phyloP scores from a whole-genome alignment of 2,797 vertebrate genomes.

The Anableps anableps region DNA sequence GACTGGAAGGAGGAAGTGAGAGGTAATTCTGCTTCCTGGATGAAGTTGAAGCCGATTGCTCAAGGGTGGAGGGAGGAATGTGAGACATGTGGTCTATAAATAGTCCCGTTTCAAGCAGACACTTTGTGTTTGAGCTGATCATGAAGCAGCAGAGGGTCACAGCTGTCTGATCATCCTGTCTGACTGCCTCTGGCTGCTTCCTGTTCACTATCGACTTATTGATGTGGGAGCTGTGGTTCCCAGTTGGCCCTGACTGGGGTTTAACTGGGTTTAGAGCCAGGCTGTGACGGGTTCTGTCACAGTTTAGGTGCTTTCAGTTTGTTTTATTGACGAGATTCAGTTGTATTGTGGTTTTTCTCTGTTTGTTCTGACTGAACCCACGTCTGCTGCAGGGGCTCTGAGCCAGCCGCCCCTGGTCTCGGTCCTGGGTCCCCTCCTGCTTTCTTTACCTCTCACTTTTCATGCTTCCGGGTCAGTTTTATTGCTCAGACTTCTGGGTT shows the following conservation, averaged over 20 bases:
- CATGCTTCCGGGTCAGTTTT: not conserved
- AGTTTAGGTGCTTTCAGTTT: not conserved
- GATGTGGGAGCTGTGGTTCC: constrained; percentile 14
- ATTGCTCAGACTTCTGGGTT: not conserved
- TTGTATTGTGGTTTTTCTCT: not conserved
- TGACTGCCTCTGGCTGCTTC: constrained; percentile 9
- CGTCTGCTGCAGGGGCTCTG: not conserved
- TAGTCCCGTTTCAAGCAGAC: not conserved
- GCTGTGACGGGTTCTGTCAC: not conserved
- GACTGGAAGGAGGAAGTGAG: not conserved
- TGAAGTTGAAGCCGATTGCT: not conserved
- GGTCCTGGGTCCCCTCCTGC: not conserved
- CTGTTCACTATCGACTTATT: constrained; percentile 30
- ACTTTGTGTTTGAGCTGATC: not conserved
- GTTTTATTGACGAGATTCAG: not conserved
- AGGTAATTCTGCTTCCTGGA: not conserved
- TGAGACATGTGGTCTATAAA: not conserved
- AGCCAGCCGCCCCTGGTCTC: not conserved
- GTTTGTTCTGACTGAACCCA: not conserved
- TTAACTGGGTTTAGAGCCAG: not conserved
- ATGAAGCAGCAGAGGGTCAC: not conserved
- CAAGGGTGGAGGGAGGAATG: not conserved
- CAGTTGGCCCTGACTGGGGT: not conserved
- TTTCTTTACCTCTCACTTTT: not conserved
- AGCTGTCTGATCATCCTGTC: not conserved